These are phyloP conservation scores for Pipistrellus pipistrellus DNA, from an alignment of 2,797 vertebrate genomes.

Conservation along the genomic window DNA sequence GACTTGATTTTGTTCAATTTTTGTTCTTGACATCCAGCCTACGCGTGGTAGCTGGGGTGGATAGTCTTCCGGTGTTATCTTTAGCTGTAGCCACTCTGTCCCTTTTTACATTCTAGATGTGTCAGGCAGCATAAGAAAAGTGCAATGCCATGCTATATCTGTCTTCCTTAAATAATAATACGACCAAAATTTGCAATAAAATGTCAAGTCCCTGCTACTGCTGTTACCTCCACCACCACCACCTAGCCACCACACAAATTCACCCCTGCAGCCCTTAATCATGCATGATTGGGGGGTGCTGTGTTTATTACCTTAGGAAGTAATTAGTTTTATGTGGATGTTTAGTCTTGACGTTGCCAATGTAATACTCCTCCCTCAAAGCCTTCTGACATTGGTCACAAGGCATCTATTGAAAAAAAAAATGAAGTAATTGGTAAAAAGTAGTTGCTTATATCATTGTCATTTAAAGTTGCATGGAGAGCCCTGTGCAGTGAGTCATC, in stretches of 20 bases:
- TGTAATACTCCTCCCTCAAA: background rate
- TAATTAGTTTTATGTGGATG: background rate
- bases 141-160: background rate
- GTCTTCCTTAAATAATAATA: background rate
- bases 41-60: background rate
- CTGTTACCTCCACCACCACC: background rate
- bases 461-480: slow-evolving; percentile 77
- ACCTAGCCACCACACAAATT: background rate
- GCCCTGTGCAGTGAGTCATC: background rate
- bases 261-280: background rate
- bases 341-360: slow-evolving; percentile 15
- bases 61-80: background rate
- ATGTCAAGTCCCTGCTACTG: background rate
- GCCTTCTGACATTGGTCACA: slow-evolving; percentile 27
- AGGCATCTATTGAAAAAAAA: slow-evolving; percentile 24
- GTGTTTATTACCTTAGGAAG: background rate
- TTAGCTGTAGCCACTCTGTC: background rate
- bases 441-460: slow-evolving; percentile 67
- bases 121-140: background rate
- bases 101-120: background rate
- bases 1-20: background rate
- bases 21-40: background rate
- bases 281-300: background rate
- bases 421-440: slow-evolving; percentile 55
- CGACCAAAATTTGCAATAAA: background rate